These are phyloP conservation scores for Oryzias melastigma DNA, from an alignment of 2,113 vertebrate species.

Conservation along the genomic window DNA sequence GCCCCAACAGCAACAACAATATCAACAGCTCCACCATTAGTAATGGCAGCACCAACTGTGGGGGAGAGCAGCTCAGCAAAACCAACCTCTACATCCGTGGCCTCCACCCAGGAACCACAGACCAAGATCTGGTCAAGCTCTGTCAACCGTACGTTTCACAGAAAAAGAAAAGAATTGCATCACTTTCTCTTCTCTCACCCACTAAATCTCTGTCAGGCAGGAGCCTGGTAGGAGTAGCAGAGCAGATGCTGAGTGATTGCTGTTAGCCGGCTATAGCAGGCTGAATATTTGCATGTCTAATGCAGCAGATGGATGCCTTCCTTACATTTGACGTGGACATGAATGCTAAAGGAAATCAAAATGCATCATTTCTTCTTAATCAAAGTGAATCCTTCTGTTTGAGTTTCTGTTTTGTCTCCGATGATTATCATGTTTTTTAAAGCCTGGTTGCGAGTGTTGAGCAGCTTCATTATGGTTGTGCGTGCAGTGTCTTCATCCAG, in stretches of 20 bases:
- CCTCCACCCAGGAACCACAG: slow-evolving; percentile 89
- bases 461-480: slow-evolving; percentile 30
- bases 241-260: slow-evolving; percentile 19
- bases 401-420: background rate
- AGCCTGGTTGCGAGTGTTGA: background rate
- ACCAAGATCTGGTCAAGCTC: slow-evolving; percentile 93
- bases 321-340: slow-evolving; percentile 11
- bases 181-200: slow-evolving; percentile 11
- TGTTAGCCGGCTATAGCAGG: slow-evolving; percentile 8
- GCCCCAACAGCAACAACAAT: slow-evolving; percentile 77
- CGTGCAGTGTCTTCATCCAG: slow-evolving; percentile 40
- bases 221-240: slow-evolving; percentile 16
- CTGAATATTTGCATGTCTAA: slow-evolving; percentile 12
- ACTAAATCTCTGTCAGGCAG: slow-evolving; percentile 35
- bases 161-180: slow-evolving; percentile 13
- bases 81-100: slow-evolving; percentile 94
- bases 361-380: no score
- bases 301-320: slow-evolving; percentile 16
- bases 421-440: slow-evolving; percentile 1
- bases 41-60: slow-evolving; percentile 71
- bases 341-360: background rate
- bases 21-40: slow-evolving; percentile 52
- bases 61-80: slow-evolving; percentile 88
- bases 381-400: no score
- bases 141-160: slow-evolving; percentile 88